Evolutionary conservation across 2,888 invertebrate genomes (phyloP).

Genomic region (Rhorus exstirpatorius): DNA sequence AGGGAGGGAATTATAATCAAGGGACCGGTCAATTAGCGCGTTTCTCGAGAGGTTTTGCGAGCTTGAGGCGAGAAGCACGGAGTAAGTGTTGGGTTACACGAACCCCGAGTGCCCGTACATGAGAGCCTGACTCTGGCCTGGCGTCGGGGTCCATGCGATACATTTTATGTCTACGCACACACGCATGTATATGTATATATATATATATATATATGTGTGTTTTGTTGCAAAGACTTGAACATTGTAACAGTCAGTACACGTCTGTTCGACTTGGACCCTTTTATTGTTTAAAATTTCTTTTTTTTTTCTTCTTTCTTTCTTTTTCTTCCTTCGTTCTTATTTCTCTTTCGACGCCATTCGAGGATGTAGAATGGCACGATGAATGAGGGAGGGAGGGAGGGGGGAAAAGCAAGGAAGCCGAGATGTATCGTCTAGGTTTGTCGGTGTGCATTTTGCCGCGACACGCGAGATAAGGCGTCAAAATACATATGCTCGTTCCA

Average conservation of each 20-base stretch:
- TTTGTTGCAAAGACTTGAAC: constrained; percentile 60
- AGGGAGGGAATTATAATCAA: constrained; percentile 52
- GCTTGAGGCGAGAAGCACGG: constrained; percentile 49
- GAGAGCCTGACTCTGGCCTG: constrained; percentile 14
- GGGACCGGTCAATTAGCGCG: constrained; percentile 53
- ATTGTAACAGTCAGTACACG: constrained; percentile 62
- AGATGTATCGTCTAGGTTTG: constrained; percentile 60
- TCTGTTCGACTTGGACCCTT: constrained; percentile 47
- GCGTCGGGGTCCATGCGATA: neutral
- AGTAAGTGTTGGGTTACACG: constrained; percentile 65
- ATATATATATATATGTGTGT: constrained; percentile 38
- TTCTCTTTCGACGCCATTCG: constrained; percentile 20
- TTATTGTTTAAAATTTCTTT: constrained; percentile 26
- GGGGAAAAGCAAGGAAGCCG: constrained; percentile 28
- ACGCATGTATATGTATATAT: neutral
- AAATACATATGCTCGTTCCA: neutral
- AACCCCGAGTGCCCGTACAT: constrained; percentile 22
- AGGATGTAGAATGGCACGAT: neutral
- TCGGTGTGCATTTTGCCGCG: constrained; percentile 34
- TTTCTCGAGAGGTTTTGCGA: constrained; percentile 38
- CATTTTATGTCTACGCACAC: neutral
- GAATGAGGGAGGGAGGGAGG: no score
- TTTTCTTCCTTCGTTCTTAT: neutral
- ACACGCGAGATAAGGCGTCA: constrained; percentile 51
- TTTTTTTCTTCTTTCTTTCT: neutral